Base-by-base conservation (phyloP, 2,797 vertebrate genomes). In the Sciurus carolinensis region DNA sequence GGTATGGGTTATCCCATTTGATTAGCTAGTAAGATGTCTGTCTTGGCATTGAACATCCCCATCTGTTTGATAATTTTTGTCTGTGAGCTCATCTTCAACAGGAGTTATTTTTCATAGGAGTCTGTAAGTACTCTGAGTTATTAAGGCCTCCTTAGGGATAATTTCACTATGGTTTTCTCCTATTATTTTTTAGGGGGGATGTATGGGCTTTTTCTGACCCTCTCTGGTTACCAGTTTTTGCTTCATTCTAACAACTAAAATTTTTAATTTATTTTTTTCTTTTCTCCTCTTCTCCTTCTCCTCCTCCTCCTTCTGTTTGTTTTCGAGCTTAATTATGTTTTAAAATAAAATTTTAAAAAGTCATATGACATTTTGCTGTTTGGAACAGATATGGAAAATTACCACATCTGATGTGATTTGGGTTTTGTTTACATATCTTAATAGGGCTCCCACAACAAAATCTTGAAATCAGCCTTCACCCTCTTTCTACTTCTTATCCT, bases 241-340 rank as follows among this genome's bases (percentile, higher is more conserved):
- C 73, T 88, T 96, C 59, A 96, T 82, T 94, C 50, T 94, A 22
- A 1, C 80, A 92, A 28, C 59, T 81, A 72, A 94, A 54, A 72
- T 87, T 52, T 84, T 83, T 47, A 5, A 47, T 11, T 95, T 10
- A 22, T 8, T 20, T 59, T 59, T 24, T 9, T 20, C 39, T 39
- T 39, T 39, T 39, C 39, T 8, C 22, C 8, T 10, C 57, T 26
- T 62, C 9, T 62, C 9, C 22, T 24, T 2, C 24, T 26, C 10
- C 9, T 62, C 22, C 24, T 62, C 24, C 10, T 59, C 3, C 57
- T 11, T 18, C 24, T 59, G 6, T 57, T 96, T 79, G 24, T 20
- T 83, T 94, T 94, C 90, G 73, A 81, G 54, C 59, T 94, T 91
- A 64, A 64, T 20, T 90, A 28, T 83, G 59, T 75, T 94, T 96